Evolutionary conservation across 1,140 invertebrate genomes (phyloP), one percentile per base, ranked within the genome.

Genomic region (Pseudomyrmex pallidus): DNA sequence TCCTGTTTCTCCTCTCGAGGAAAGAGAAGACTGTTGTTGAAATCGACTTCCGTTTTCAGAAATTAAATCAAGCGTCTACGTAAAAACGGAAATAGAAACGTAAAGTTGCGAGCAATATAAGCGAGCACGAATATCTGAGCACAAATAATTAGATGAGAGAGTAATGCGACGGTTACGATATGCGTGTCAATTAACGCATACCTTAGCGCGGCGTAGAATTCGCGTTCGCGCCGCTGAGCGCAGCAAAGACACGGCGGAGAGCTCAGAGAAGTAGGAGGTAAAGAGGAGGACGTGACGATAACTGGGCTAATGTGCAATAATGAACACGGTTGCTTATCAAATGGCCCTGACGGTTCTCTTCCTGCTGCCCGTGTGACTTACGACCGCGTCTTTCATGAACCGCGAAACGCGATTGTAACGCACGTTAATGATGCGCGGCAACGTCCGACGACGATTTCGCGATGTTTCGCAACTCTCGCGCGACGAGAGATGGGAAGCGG

Each of bases 281-380:
- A 67, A 83, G 73, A 78, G 35, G 74, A 83, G 82, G 85, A 87
- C 86, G 83, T 84, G 85, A 90, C 82, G 87, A 90, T 90, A 90
- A 90, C 89, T 85, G 82, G 83, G 89, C 85, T 90, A 90, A 90
- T 90, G 73, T 80, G 87, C 89, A 87, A 86, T 89, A 89, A 89
- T 89, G 88, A 89, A 86, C 88, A 89, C 54, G 85, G 77, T 86
- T 89, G 88, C 88, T 89, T 89, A 89, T 89, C 88, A 89, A 89
- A 89, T 89, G 88, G 87, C 87, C 88, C 88, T 89, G 88, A 89
- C 88, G 87, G 80, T 82, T 86, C 88, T 89, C 88, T 89, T 89
- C 88, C 88, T 89, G 88, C 85, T 77, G 85, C 85, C 85, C 74
- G 74, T 66, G 56, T 86, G 73, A 89, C 84, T 85, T 76, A 50